Percentiles rank a stretch among this genome's conserved stretches.
These are phyloP conservation scores for Gouania willdenowi DNA, from an alignment of 2,797 vertebrate genomes.

Conservation along the genomic window DNA sequence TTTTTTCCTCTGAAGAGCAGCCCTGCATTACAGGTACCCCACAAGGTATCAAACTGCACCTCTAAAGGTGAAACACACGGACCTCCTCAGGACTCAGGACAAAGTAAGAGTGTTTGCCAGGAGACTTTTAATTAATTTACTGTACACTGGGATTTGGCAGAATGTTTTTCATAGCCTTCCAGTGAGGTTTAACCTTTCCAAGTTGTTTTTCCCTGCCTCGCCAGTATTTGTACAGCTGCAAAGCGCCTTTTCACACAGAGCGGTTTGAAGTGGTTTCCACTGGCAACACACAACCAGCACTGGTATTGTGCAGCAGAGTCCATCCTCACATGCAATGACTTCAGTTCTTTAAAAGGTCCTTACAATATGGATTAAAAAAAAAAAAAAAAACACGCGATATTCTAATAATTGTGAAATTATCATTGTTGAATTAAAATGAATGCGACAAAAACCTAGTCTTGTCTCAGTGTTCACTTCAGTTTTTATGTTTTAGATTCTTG, in stretches of 20 bases:
- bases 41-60: too few species aligned
- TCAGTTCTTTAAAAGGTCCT: neutral
- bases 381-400: too few species aligned
- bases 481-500: too few species aligned
- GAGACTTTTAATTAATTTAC: slow-evolving; percentile 27
- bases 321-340: neutral
- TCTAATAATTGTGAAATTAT: too few species aligned
- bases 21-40: slow-evolving; percentile 27
- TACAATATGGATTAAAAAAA: neutral
- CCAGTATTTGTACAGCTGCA: neutral
- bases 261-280: neutral
- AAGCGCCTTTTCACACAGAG: neutral
- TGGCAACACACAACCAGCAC: neutral
- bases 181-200: slow-evolving; percentile 11
- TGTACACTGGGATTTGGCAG: slow-evolving; percentile 16
- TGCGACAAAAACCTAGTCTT: too few species aligned
- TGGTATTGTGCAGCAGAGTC: neutral
- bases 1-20: slow-evolving; percentile 24
- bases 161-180: slow-evolving; percentile 16
- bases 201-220: slow-evolving; percentile 2
- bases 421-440: too few species aligned
- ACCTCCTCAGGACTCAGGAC: slow-evolving; percentile 21
- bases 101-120: slow-evolving; percentile 19
- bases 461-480: too few species aligned
- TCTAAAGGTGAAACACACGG: slow-evolving; percentile 26